These are phyloP conservation scores for Epirrita christyi DNA, from an alignment of 2,888 invertebrate species.

Conservation along the genomic window DNA sequence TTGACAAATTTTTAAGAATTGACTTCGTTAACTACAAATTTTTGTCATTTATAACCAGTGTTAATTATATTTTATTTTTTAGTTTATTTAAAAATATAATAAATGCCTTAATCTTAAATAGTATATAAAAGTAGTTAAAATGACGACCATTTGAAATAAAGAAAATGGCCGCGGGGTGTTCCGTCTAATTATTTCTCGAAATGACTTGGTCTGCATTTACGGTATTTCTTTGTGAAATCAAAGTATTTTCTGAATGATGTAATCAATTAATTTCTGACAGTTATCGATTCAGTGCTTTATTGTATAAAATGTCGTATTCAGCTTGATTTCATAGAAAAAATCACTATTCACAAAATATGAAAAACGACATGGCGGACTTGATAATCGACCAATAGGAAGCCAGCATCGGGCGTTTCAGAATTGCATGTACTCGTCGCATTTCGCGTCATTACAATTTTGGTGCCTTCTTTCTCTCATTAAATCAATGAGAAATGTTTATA, in stretches of 20 bases:
- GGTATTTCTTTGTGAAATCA: conserved; percentile 25
- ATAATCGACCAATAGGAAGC: conserved; percentile 88
- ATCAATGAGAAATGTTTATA: conserved; percentile 43
- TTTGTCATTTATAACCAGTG: background rate
- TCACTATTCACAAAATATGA: conserved; percentile 67
- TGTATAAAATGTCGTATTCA: background rate
- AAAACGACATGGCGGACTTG: conserved; percentile 88
- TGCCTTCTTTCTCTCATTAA: conserved; percentile 83
- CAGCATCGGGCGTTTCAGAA: conserved; percentile 87
- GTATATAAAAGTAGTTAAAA: conserved; percentile 22
- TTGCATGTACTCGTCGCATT: conserved; percentile 88
- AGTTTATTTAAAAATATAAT: background rate
- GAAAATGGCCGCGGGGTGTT: conserved; percentile 57
- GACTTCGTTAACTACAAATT: background rate
- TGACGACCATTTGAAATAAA: conserved; percentile 47
- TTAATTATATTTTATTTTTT: background rate
- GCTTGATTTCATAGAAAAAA: conserved; percentile 43
- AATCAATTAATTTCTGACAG: conserved; percentile 2
- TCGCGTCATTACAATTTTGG: conserved; percentile 89
- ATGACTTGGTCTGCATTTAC: conserved; percentile 23
- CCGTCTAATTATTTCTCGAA: conserved; percentile 33
- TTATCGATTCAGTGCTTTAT: conserved; percentile 8
- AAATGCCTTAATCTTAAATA: background rate
- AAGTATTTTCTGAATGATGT: conserved; percentile 9
- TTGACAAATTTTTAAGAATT: background rate